Evolutionary conservation across 2,888 invertebrate genomes (phyloP).

Genomic region (Nematopogon swammerdamellus): DNA sequence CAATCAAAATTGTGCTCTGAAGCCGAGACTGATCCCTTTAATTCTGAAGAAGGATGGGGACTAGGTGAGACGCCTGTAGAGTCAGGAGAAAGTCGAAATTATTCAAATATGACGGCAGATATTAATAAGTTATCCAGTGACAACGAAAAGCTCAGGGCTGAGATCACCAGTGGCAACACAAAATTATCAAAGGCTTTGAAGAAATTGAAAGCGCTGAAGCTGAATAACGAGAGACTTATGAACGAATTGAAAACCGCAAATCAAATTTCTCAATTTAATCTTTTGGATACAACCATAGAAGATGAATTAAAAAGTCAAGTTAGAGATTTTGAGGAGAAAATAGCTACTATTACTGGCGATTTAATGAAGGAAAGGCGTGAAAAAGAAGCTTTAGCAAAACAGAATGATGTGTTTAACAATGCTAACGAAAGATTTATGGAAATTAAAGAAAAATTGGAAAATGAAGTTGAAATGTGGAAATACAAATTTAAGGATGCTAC

Average conservation of each 20-base stretch:
- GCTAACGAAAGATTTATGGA: constrained; percentile 77
- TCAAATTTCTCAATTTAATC: constrained; percentile 52
- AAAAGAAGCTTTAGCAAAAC: constrained; percentile 64
- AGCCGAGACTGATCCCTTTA: constrained; percentile 32
- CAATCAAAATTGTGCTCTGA: constrained; percentile 2
- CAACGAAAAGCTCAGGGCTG: constrained; percentile 54
- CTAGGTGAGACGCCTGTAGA: constrained; percentile 29
- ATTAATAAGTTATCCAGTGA: constrained; percentile 26
- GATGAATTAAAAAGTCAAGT: constrained; percentile 75
- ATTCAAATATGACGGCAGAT: constrained; percentile 3
- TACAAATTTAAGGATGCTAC: constrained; percentile 67
- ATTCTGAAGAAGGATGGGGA: constrained; percentile 45
- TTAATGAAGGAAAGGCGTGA: constrained; percentile 62
- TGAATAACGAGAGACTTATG: constrained; percentile 58
- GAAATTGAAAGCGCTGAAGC: constrained; percentile 81
- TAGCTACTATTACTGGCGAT: constrained; percentile 57
- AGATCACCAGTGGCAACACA: constrained; percentile 62
- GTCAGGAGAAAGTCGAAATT: constrained; percentile 12
- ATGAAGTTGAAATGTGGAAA: constrained; percentile 70
- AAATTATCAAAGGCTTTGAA: constrained; percentile 77
- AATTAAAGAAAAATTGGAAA: constrained; percentile 78
- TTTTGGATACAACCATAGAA: constrained; percentile 74
- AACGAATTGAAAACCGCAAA: constrained; percentile 52
- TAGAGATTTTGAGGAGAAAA: constrained; percentile 60
- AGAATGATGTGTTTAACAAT: constrained; percentile 68